These are phyloP conservation scores for Artibeus lituratus DNA, from an alignment of 2,797 vertebrate species.

Conservation along the genomic window DNA sequence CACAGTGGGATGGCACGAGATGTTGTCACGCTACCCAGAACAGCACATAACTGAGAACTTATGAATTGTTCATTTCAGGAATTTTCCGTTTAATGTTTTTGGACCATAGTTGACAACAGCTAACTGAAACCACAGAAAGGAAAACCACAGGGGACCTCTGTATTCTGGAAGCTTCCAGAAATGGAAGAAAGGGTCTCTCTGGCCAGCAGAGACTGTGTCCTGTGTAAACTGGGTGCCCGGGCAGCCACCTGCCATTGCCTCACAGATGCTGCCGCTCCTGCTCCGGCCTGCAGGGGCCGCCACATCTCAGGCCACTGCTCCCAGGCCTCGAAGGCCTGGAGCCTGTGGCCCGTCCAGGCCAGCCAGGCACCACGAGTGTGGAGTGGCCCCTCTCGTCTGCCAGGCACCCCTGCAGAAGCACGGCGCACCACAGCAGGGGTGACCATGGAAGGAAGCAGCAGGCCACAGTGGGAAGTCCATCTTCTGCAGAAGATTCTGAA, in stretches of 20 bases:
- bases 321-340: not conserved
- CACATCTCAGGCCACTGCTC: not conserved
- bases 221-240: not conserved
- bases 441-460: not conserved
- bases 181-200: not conserved
- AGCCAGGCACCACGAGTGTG: not conserved
- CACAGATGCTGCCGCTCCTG: not conserved
- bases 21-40: not conserved
- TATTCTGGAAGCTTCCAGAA: not conserved
- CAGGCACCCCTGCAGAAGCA: not conserved
- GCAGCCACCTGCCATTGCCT: not conserved
- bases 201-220: not conserved
- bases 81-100: not conserved
- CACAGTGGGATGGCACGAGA: not conserved
- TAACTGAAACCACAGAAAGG: not conserved
- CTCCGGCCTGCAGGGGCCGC: slow-evolving; percentile 14
- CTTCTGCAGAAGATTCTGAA: not conserved
- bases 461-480: not conserved
- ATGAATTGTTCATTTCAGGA: no score
- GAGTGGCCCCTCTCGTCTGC: not conserved
- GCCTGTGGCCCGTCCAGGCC: no score
- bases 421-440: not conserved
- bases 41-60: not conserved
- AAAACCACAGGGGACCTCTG: not conserved
- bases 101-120: not conserved